Evolutionary conservation across 1,140 invertebrate genomes (phyloP).

Genomic region (Drosophila bocki): DNA sequence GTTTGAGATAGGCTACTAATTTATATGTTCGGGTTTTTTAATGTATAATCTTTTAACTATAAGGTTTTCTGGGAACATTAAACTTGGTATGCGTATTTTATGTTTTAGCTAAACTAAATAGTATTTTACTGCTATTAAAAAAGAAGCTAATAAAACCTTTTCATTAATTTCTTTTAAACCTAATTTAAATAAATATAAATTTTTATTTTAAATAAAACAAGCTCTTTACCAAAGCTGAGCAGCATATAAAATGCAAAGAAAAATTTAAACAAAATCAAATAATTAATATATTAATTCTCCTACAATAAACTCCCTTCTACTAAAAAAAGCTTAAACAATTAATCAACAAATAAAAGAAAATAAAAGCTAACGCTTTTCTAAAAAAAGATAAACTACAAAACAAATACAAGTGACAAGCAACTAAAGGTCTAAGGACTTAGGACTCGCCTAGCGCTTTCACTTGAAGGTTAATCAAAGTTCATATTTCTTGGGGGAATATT

Average conservation of each 20-base stretch:
- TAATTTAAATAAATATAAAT: too few species aligned
- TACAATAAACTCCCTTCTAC: neutral
- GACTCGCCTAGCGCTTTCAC: neutral
- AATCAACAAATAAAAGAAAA: slow-evolving; percentile 3
- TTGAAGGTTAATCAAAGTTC: slow-evolving; percentile 42
- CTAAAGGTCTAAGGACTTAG: neutral
- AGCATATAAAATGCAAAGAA: too few species aligned
- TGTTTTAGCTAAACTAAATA: too few species aligned
- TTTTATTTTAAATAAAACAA: too few species aligned
- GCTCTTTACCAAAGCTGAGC: too few species aligned
- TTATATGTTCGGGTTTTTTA: neutral
- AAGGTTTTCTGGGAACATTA: too few species aligned
- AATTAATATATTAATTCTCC: neutral
- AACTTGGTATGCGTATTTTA: too few species aligned
- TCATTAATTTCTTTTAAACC: too few species aligned
- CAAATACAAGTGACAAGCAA: neutral
- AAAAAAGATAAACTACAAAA: neutral
- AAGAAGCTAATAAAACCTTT: too few species aligned
- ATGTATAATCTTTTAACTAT: neutral
- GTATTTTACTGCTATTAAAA: too few species aligned
- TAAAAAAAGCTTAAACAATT: neutral
- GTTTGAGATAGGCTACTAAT: too few species aligned
- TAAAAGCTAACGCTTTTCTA: neutral
- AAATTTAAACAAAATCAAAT: too few species aligned
- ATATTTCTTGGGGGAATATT: slow-evolving; percentile 13